Percentiles rank a stretch among this genome's conserved stretches.
These are phyloP conservation scores for Drosophila setosimentum DNA, from an alignment of 2,888 invertebrate genomes.

Conservation along the genomic window DNA sequence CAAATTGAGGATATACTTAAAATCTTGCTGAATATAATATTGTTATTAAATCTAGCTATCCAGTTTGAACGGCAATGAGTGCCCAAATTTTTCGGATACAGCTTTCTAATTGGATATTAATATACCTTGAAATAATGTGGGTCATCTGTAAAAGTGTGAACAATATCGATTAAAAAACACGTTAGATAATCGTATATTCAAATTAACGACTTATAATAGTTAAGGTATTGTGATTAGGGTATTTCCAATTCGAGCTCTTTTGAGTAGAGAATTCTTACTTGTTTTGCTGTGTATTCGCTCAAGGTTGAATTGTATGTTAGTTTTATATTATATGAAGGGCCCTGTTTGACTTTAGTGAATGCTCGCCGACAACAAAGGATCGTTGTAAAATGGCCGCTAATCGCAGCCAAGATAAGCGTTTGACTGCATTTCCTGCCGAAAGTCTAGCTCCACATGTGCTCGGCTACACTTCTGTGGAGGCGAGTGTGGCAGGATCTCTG, in stretches of 20 bases:
- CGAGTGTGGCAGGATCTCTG: too few species aligned
- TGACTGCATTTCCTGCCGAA: too few species aligned
- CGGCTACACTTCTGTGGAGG: too few species aligned
- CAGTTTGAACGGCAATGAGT: neutral
- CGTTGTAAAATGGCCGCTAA: slow-evolving; percentile 51
- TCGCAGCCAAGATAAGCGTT: slow-evolving; percentile 42
- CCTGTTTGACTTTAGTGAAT: slow-evolving; percentile 18
- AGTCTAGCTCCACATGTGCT: too few species aligned
- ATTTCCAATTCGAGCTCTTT: neutral
- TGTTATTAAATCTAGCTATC: neutral
- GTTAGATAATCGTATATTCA: neutral
- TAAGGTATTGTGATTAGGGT: neutral
- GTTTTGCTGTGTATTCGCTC: neutral
- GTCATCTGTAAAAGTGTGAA: neutral
- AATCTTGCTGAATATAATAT: neutral
- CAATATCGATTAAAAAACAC: neutral
- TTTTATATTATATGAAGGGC: slow-evolving; percentile 37
- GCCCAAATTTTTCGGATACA: neutral
- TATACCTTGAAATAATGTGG: neutral
- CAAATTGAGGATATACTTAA: neutral
- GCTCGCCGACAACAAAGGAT: slow-evolving; percentile 14
- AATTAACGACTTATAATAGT: neutral
- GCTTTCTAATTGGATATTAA: neutral
- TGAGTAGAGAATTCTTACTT: neutral
- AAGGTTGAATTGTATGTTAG: neutral